These are phyloP conservation scores for Thysanoteuthis rhombus DNA, from an alignment of 2,888 invertebrate species.

Conservation along the genomic window DNA sequence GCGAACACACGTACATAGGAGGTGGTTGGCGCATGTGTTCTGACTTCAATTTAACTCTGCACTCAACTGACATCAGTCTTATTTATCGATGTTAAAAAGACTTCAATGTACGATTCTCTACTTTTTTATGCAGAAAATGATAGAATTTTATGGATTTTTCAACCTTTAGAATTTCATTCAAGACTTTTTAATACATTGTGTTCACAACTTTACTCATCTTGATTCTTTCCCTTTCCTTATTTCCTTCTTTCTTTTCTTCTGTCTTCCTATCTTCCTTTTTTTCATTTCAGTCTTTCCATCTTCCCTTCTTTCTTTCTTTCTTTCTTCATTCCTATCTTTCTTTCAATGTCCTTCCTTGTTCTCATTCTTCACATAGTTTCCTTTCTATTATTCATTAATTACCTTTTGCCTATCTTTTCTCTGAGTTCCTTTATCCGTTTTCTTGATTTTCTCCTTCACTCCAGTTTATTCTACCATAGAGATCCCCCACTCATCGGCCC, in stretches of 20 bases:
- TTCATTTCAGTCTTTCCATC: accelerated
- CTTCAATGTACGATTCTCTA: neutral
- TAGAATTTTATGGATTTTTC: neutral
- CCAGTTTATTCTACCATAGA: neutral
- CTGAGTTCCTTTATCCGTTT: neutral
- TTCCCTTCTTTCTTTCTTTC: neutral
- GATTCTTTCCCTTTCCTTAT: neutral
- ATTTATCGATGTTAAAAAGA: neutral
- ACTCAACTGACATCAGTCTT: neutral
- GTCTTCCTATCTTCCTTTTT: neutral
- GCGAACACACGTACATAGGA: neutral
- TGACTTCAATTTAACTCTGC: neutral
- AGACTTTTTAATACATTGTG: neutral
- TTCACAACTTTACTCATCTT: neutral
- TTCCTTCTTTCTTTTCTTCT: neutral
- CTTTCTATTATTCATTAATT: neutral
- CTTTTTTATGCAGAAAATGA: neutral
- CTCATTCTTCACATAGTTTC: neutral
- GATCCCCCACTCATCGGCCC: neutral
- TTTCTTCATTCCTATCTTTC: neutral
- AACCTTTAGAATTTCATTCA: neutral
- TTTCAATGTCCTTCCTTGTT: neutral
- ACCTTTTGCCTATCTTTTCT: neutral
- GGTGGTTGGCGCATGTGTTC: neutral
- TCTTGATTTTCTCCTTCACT: neutral